Conservation (phyloP, 2,888 invertebrate species). For the Thera britannica region DNA sequence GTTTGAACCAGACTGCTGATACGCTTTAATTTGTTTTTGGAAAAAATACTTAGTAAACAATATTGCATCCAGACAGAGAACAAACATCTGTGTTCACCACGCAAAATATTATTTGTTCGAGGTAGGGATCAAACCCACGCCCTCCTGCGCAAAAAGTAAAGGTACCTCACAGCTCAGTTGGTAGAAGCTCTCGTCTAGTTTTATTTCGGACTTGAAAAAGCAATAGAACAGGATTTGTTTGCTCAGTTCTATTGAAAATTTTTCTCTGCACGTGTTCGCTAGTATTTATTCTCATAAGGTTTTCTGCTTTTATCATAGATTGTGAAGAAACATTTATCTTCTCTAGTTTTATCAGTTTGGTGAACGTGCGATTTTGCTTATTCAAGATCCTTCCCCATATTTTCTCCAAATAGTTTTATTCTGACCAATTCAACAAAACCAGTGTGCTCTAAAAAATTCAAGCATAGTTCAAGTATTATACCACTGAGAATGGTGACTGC, state of each 20-base stretch:
- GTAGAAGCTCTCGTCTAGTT: slow-evolving; percentile 16
- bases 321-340: slow-evolving; percentile 17
- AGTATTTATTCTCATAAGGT: slow-evolving; percentile 20
- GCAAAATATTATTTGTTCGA: too few species aligned
- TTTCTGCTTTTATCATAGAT: slow-evolving; percentile 17
- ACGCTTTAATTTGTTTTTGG: too few species aligned
- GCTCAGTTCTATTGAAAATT: slow-evolving; percentile 19
- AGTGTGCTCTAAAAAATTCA: not conserved
- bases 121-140: too few species aligned
- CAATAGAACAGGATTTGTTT: slow-evolving; percentile 13
- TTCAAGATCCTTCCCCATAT: slow-evolving; percentile 40
- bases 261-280: slow-evolving; percentile 22
- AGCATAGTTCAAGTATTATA: not conserved
- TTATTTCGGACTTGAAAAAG: slow-evolving; percentile 19
- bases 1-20: too few species aligned
- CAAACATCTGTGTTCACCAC: too few species aligned
- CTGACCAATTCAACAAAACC: not conserved
- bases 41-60: too few species aligned
- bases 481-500: too few species aligned
- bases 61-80: too few species aligned
- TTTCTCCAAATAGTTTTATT: not conserved
- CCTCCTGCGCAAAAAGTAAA: too few species aligned
- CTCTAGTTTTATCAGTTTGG: slow-evolving; percentile 10
- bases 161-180: too few species aligned
- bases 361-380: slow-evolving; percentile 34